Base-by-base conservation (phyloP, 2,797 vertebrate genomes). In the Molothrus aeneus region DNA sequence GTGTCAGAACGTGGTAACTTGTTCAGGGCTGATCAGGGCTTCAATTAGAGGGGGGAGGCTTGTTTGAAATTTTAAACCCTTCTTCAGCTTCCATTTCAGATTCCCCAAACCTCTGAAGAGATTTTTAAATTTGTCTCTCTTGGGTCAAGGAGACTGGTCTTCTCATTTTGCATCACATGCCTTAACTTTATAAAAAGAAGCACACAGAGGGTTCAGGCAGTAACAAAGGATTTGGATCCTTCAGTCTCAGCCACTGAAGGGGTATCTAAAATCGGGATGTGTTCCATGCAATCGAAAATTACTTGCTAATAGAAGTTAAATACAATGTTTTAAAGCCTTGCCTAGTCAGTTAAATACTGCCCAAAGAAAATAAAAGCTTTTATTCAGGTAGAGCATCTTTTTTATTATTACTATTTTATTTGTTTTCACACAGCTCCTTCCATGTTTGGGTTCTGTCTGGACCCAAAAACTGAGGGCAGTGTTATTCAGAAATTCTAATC, bases 61-160 rank as follows among this genome's bases (percentile, higher is more conserved):
- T 22, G 56, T 38, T 85, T 86, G 69, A 77, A 74, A 77, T 90
- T 74, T 81, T 34, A 88, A 32, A 90, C 59, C 82, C 47, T 75
- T 83, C 50, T 51, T 81, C 63, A 84, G 63, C 47, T 93, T 86
- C 73, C 72, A 86, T 86, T 95, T 93, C 92, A 51, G 63, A 75
- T 48, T 90, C 57, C 72, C 42, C 61, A 91, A 68, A 85, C 15
- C 68, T 93, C 94, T 54, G 43, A 94, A 82, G 57, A 86, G 83
- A 65, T 94, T 82, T 92, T 95, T 66, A 75, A 90, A 86, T 93
- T 66, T 72, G 66, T 43, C 64, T 77, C 91, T 68, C 92, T 68
- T 75, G 77, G 87, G 81, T 93, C 89, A 96, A 97, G 89, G 85
- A 86, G 91, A 78, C 61, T 48, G 61, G 13, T 87, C 45, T 51